Conservation (phyloP, 2,113 vertebrate genomes). For the Pollachius pollachius region DNA sequence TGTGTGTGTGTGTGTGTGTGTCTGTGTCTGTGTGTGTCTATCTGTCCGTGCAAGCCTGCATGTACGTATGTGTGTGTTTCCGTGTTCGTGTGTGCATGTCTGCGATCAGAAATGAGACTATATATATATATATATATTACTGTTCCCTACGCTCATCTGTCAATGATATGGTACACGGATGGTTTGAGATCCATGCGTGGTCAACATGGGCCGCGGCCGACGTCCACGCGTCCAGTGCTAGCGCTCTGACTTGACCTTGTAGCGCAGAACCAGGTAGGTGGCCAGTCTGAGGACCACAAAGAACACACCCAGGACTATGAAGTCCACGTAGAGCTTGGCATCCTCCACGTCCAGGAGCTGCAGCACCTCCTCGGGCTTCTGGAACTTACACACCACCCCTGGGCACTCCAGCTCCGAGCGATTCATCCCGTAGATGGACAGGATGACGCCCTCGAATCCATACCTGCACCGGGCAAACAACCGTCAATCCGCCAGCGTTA, state of each 20-base stretch:
- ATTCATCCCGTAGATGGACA: conserved; percentile 97
- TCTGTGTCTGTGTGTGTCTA: conserved; percentile 3
- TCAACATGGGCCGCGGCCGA: not conserved
- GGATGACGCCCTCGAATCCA: conserved; percentile 94
- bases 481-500: no score
- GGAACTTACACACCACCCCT: conserved; percentile 83
- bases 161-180: conserved; percentile 17
- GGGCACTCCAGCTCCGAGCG: conserved; percentile 87
- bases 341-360: conserved; percentile 91
- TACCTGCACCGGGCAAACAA: conserved; percentile 73
- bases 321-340: conserved; percentile 95
- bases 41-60: no score
- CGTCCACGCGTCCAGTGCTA: conserved; percentile 51
- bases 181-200: conserved; percentile 14
- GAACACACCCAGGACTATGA: conserved; percentile 91
- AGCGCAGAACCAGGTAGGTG: conserved; percentile 93
- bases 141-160: conserved; percentile 43
- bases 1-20: conserved; percentile 1
- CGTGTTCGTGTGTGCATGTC: conserved; percentile 14
- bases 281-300: conserved; percentile 88
- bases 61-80: no score
- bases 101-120: not conserved
- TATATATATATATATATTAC: conserved; percentile 7
- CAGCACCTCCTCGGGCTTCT: conserved; percentile 87
- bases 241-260: conserved; percentile 94